phyloP scores from a whole-genome alignment of 1,140 invertebrate species.

The Penaeus indicus region DNA sequence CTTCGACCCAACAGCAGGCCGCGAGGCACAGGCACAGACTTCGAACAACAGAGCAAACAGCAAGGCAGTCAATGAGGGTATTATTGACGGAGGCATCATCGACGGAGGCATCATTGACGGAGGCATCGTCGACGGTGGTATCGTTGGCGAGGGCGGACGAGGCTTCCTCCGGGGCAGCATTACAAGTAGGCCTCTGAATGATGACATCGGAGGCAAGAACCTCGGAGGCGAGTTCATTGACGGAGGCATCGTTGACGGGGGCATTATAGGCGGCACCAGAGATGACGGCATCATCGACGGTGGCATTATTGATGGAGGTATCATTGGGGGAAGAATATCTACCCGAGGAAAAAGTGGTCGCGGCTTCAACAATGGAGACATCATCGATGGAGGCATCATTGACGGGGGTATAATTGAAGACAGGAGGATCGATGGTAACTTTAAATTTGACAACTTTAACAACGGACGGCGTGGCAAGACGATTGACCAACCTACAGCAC shows the following conservation, averaged over 20 bases:
- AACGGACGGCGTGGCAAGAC: background rate
- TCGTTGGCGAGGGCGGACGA: too few relatives aligned
- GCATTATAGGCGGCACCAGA: conserved; percentile 4
- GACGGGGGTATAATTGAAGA: background rate
- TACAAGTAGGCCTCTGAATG: too few relatives aligned
- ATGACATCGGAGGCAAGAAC: too few relatives aligned
- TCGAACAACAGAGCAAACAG: too few relatives aligned
- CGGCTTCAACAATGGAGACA: background rate
- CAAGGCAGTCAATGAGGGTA: background rate
- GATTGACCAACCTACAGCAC: background rate
- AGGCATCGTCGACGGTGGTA: background rate
- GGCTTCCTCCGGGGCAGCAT: too few relatives aligned
- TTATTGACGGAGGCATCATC: background rate
- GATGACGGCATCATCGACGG: conserved; percentile 15
- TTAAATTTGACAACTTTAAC: background rate
- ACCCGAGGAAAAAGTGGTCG: too few relatives aligned
- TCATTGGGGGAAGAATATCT: background rate
- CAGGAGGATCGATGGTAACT: background rate
- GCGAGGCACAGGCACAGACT: too few relatives aligned
- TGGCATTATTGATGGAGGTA: conserved; percentile 10
- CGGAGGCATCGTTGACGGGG: background rate
- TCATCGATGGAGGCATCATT: background rate
- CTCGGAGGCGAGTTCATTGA: too few relatives aligned
- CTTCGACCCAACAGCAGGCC: too few relatives aligned
- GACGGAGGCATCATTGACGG: background rate